phyloP scores from a whole-genome alignment of 2,888 invertebrate species.

The Athrips mouffetella region DNA sequence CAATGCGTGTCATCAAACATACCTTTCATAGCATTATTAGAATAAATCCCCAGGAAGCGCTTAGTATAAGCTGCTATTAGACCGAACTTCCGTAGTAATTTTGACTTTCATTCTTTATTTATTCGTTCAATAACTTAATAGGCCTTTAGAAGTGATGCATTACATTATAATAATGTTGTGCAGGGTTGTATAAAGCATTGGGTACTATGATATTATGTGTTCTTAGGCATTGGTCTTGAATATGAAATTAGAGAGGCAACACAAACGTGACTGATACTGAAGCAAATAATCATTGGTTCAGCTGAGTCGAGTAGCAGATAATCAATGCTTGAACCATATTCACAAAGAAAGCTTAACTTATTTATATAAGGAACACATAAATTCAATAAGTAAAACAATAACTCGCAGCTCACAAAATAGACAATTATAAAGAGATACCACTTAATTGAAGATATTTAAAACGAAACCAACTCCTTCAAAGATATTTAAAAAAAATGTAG shows the following conservation, averaged over 20 bases:
- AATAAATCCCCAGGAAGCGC: constrained; percentile 38
- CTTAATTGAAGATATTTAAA: neutral
- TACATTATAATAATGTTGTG: no score
- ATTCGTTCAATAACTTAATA: constrained; percentile 27
- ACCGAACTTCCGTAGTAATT: constrained; percentile 49
- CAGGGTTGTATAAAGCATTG: neutral
- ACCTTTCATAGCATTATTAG: no score
- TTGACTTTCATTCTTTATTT: constrained; percentile 37
- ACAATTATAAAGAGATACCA: no score
- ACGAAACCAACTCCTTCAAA: neutral
- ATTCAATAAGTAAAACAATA: no score
- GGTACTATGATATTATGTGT: neutral
- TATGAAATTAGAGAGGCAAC: neutral
- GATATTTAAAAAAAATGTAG: neutral
- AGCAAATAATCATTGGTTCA: no score
- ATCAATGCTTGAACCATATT: no score
- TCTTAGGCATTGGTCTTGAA: neutral
- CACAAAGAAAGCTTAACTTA: no score
- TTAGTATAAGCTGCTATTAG: constrained; percentile 39
- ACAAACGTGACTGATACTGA: neutral
- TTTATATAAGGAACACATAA: no score
- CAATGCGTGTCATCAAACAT: no score
- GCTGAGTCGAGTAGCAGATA: no score
- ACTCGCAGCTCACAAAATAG: no score
- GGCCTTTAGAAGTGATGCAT: constrained; percentile 24